A percentile compares a stretch with the other conserved stretches of the same genome.
These are phyloP conservation scores for Conger conger DNA, from an alignment of 2,113 vertebrate genomes.

Conservation along the genomic window DNA sequence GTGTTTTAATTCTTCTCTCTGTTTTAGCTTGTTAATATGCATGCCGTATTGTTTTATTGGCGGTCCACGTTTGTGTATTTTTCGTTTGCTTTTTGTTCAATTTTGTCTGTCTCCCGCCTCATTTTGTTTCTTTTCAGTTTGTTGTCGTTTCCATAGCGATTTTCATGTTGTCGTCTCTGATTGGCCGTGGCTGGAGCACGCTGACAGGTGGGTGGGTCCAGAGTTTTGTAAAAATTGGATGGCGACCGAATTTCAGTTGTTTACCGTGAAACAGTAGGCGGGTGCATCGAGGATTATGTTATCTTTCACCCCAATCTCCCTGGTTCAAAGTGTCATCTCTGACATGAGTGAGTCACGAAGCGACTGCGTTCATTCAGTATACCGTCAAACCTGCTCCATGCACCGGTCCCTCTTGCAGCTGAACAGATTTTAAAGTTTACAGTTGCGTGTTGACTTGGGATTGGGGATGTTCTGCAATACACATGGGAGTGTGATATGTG, in stretches of 20 bases:
- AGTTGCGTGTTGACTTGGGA: background rate
- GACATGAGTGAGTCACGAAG: background rate
- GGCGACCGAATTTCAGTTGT: background rate
- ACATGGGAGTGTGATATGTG: background rate
- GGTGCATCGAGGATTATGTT: background rate
- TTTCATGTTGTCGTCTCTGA: constrained; percentile 71
- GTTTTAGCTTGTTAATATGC: constrained; percentile 30
- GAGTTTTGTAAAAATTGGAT: background rate
- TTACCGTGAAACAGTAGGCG: background rate
- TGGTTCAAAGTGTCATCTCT: background rate
- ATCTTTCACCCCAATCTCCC: background rate
- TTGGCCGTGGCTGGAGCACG: constrained; percentile 58
- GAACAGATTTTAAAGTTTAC: background rate
- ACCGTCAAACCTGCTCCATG: background rate
- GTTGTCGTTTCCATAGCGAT: constrained; percentile 69
- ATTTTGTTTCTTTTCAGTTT: constrained; percentile 73
- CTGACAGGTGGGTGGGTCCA: constrained; percentile 68
- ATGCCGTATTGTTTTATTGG: constrained; percentile 38
- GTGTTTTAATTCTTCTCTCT: background rate
- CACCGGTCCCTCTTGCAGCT: background rate
- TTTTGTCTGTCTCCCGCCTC: constrained; percentile 63
- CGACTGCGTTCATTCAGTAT: background rate
- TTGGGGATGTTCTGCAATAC: background rate
- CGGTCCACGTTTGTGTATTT: constrained; percentile 58
- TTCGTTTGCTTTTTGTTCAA: constrained; percentile 53